These are phyloP conservation scores for Catharus minimus DNA, from an alignment of 2,113 vertebrate genomes.

Conservation along the genomic window DNA sequence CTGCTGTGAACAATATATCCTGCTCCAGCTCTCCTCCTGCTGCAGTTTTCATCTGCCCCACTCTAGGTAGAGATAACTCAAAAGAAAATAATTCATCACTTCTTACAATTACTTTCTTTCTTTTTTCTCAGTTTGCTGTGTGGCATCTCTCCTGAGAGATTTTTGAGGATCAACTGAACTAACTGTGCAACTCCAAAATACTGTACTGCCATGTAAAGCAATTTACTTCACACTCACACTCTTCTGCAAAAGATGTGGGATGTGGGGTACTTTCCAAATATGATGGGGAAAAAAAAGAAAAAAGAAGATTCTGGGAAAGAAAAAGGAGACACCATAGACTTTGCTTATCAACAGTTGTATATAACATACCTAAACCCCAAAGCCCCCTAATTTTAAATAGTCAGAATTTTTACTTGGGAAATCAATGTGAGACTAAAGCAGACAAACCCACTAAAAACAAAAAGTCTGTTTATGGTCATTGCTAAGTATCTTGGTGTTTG, in stretches of 20 bases:
- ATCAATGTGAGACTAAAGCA: neutral
- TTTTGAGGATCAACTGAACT: neutral
- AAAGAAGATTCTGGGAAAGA: neutral
- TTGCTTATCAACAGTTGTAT: neutral
- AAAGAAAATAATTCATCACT: neutral
- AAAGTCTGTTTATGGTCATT: neutral
- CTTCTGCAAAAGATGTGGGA: neutral
- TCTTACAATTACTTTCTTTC: neutral
- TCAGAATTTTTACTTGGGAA: neutral
- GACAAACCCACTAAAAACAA: neutral
- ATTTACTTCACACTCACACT: neutral
- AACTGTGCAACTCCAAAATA: neutral
- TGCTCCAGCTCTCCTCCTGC: neutral
- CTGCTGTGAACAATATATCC: neutral
- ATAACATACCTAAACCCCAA: neutral
- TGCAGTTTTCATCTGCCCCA: neutral
- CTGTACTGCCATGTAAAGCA: neutral
- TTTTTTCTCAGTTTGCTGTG: neutral
- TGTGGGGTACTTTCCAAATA: neutral
- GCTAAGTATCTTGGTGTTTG: neutral
- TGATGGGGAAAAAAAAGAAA: fast-evolving
- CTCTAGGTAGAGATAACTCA: neutral
- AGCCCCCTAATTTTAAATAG: neutral
- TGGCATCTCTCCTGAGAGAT: neutral
- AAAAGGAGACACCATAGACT: neutral